Evolutionary conservation across 92 coral and sea anemone genomes (phyloP).

Genomic region (Epizoanthus rinbou): DNA sequence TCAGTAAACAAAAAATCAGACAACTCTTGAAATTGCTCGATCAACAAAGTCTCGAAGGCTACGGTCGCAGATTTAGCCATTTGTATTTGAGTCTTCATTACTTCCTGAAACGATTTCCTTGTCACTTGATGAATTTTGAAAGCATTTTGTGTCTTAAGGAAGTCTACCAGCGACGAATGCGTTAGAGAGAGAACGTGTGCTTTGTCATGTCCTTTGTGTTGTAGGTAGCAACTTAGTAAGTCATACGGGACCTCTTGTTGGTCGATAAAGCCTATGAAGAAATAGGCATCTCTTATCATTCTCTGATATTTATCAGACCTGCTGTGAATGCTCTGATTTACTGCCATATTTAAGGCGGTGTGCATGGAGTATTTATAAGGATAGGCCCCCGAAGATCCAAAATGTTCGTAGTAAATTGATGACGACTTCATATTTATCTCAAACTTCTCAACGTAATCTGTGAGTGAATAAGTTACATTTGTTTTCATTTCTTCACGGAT

Average conservation of each 20-base stretch:
- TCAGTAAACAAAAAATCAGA: background rate
- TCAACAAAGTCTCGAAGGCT: background rate
- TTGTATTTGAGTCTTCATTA: background rate
- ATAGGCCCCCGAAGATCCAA: background rate
- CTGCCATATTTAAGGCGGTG: background rate
- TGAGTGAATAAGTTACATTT: background rate
- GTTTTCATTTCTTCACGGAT: background rate
- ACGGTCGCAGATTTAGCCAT: background rate
- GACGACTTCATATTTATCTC: background rate
- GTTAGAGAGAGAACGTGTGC: background rate
- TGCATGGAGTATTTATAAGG: background rate
- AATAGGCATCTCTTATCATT: background rate
- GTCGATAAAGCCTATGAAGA: background rate
- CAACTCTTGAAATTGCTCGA: background rate
- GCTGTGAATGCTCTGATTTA: constrained; percentile 1
- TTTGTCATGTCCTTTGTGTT: background rate
- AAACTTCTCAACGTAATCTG: background rate
- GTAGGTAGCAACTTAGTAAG: background rate
- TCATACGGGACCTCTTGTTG: background rate
- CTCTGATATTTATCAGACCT: background rate
- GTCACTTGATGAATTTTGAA: constrained; percentile 11
- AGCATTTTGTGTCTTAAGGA: background rate
- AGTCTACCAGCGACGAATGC: background rate
- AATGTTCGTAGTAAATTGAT: background rate
- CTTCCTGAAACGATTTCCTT: background rate